These are phyloP conservation scores for Halcyon smyrnensis DNA, from an alignment of 2,797 vertebrate genomes.

Conservation along the genomic window DNA sequence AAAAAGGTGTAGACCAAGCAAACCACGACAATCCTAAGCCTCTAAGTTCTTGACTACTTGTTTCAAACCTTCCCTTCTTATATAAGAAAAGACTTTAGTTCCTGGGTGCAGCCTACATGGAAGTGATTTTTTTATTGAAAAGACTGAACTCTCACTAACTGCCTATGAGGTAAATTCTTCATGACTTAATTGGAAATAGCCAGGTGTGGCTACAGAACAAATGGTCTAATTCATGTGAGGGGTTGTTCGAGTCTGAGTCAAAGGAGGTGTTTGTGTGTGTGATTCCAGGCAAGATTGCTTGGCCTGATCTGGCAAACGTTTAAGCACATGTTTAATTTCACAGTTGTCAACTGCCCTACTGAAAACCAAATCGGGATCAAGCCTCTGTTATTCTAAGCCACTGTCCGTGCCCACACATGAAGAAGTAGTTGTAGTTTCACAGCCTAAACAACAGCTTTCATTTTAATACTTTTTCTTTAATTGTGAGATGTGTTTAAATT, in stretches of 20 bases:
- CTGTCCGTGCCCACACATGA: background rate
- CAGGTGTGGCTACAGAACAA: background rate
- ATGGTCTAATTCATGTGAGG: background rate
- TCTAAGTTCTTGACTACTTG: background rate
- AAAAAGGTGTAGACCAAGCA: background rate
- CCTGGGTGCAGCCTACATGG: background rate
- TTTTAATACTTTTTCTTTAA: background rate
- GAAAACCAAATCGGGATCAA: background rate
- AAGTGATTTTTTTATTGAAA: background rate
- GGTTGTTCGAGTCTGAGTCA: background rate
- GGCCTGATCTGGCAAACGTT: constrained; percentile 6
- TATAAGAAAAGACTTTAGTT: background rate
- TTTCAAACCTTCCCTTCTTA: background rate
- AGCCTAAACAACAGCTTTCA: background rate
- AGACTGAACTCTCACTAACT: background rate
- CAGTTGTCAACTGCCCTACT: constrained; percentile 29
- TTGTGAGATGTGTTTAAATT: background rate
- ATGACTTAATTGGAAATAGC: background rate
- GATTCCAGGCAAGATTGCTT: background rate
- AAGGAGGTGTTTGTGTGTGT: background rate
- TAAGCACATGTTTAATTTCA: constrained; percentile 23
- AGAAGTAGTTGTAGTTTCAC: background rate
- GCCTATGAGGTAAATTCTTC: background rate
- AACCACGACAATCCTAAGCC: background rate
- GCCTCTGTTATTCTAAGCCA: constrained; percentile 26